A percentile compares a stretch with the other conserved stretches of the same genome.
These are phyloP conservation scores for Brachionus koreanus DNA, from an alignment of 1,140 invertebrate species.

Conservation along the genomic window DNA sequence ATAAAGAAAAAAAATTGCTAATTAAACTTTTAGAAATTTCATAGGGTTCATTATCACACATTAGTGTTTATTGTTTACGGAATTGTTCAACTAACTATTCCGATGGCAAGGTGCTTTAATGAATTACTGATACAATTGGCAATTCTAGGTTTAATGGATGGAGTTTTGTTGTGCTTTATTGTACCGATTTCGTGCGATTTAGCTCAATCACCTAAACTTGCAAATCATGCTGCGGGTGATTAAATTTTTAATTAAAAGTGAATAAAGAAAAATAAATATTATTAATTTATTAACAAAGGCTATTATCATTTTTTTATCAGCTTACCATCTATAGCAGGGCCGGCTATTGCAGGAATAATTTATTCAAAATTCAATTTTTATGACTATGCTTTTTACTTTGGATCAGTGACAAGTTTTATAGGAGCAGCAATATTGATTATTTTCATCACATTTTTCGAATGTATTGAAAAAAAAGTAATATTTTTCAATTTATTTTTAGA, in stretches of 20 bases:
- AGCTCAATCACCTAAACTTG: conserved; percentile 18
- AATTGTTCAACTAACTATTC: conserved; percentile 9
- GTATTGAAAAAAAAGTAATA: not conserved
- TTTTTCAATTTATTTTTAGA: not conserved
- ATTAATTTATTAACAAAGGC: not conserved
- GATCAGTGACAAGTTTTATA: not conserved
- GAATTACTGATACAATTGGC: not conserved
- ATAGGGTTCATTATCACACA: conserved; percentile 36
- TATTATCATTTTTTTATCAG: conserved; percentile 40
- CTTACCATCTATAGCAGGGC: conserved; percentile 9
- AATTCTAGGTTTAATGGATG: conserved; percentile 24
- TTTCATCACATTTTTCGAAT: not conserved
- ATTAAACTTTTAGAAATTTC: conserved; percentile 2
- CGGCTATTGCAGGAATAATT: conserved; percentile 11
- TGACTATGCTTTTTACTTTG: conserved; percentile 27
- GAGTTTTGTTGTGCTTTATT: conserved; percentile 34
- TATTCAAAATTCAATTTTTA: not conserved
- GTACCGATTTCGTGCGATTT: conserved; percentile 35
- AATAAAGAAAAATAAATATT: not conserved
- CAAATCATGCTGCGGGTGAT: conserved; percentile 29
- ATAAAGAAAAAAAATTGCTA: not conserved
- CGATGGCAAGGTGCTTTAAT: not conserved
- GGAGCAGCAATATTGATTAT: conserved; percentile 11
- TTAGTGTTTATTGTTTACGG: conserved; percentile 17
- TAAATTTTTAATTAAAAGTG: not conserved